Evolutionary conservation across 2,113 vertebrate genomes (phyloP).

Genomic region (Tringa solitaria): DNA sequence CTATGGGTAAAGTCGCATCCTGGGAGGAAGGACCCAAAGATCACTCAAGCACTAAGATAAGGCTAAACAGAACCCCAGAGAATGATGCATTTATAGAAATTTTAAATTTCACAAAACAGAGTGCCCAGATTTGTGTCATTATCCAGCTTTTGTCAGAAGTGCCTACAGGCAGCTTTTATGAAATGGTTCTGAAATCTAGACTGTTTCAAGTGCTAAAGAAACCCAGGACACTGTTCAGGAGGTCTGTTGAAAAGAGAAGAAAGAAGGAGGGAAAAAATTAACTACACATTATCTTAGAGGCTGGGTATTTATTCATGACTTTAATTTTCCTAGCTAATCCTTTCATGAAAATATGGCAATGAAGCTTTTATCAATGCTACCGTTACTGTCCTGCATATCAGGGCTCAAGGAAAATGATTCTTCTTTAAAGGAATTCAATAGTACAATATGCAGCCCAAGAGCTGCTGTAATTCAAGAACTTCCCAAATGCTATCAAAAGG

Average conservation of each 20-base stretch:
- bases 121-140: background rate
- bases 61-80: background rate
- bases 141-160: background rate
- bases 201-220: background rate
- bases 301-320: background rate
- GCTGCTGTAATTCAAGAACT: conserved; percentile 22
- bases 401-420: background rate
- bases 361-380: background rate
- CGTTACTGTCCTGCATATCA: background rate
- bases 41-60: background rate
- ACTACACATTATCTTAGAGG: background rate
- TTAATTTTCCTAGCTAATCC: background rate
- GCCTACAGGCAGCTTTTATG: rapidly evolving
- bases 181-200: background rate
- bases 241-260: background rate
- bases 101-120: background rate
- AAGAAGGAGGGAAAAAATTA: background rate
- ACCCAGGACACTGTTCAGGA: background rate
- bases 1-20: background rate
- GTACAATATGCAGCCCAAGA: background rate
- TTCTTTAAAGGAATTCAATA: background rate
- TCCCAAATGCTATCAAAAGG: background rate
- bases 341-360: background rate
- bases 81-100: background rate
- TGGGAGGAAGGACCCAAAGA: background rate